Percentiles rank a stretch among this genome's conserved stretches.
phyloP scores from a whole-genome alignment of 2,113 vertebrate species.

The Probosciger aterrimus region DNA sequence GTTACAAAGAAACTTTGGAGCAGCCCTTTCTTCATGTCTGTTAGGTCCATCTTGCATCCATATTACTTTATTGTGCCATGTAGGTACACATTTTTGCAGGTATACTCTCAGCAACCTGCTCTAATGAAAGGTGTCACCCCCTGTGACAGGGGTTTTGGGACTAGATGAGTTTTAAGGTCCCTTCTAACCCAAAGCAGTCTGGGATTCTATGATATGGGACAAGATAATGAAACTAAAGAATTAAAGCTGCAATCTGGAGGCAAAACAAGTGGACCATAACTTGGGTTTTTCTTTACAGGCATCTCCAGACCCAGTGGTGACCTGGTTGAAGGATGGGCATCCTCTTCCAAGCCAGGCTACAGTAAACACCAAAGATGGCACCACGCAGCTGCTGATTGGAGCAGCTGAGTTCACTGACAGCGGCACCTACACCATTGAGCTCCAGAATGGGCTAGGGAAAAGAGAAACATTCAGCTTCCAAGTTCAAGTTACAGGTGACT shows the following conservation, averaged over 20 bases:
- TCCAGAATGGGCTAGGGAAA: constrained; percentile 78
- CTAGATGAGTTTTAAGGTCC: not conserved
- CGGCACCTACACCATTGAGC: constrained; percentile 78
- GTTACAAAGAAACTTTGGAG: not conserved
- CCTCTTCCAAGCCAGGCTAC: constrained; percentile 75
- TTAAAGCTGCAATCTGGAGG: not conserved
- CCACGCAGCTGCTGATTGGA: constrained; percentile 83
- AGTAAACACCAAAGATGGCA: constrained; percentile 70
- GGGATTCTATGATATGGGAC: not conserved
- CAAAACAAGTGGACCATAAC: not conserved
- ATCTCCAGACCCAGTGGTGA: constrained; percentile 80
- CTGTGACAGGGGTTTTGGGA: not conserved
- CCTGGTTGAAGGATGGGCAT: constrained; percentile 85
- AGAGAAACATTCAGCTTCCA: constrained; percentile 77
- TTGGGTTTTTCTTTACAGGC: constrained; percentile 64
- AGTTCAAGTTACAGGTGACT: constrained; percentile 86
- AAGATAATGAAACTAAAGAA: not conserved
- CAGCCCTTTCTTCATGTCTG: not conserved
- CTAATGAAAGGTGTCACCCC: not conserved
- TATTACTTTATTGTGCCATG: not conserved
- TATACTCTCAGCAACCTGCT: not conserved
- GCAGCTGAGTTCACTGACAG: constrained; percentile 76
- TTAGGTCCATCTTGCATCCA: not conserved
- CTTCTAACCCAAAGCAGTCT: not conserved
- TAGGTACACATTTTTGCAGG: not conserved